These are phyloP conservation scores for Ceyx erithaca DNA, from an alignment of 2,797 vertebrate species.

Conservation along the genomic window DNA sequence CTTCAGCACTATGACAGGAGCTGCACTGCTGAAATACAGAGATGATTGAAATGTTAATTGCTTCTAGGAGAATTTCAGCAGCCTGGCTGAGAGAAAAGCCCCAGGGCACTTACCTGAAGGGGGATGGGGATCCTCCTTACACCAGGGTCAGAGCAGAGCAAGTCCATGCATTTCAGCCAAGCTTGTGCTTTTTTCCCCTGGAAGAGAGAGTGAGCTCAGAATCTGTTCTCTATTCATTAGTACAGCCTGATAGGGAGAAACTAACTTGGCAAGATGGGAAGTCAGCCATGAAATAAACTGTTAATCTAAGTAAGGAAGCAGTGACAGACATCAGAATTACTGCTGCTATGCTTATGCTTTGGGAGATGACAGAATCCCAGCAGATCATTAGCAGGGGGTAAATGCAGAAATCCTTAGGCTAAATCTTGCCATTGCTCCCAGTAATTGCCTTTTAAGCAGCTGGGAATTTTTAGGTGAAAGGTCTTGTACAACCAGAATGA, in stretches of 20 bases:
- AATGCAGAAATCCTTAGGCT: constrained; percentile 9
- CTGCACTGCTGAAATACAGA: neutral
- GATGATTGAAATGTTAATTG: constrained; percentile 34
- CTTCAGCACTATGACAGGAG: neutral
- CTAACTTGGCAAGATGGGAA: neutral
- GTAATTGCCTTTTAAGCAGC: constrained; percentile 26
- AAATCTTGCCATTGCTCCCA: constrained; percentile 3
- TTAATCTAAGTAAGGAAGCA: constrained; percentile 12
- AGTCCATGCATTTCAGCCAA: neutral
- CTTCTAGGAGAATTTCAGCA: constrained; percentile 18
- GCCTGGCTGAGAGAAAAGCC: neutral
- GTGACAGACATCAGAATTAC: neutral
- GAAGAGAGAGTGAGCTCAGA: neutral
- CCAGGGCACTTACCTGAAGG: constrained; percentile 21
- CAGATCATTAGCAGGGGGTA: constrained; percentile 30
- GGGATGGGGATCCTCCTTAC: neutral
- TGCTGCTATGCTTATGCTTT: neutral
- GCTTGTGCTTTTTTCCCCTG: neutral
- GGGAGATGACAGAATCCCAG: constrained; percentile 1
- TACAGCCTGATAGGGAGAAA: neutral
- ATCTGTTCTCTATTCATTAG: constrained; percentile 26
- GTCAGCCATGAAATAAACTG: constrained; percentile 20
- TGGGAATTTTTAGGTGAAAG: constrained; percentile 24
- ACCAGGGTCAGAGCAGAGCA: neutral
- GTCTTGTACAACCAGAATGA: neutral